Percentiles rank a stretch among this genome's conserved stretches.
Conservation (phyloP, 2,113 vertebrate species). For the Lophura nycthemera region DNA sequence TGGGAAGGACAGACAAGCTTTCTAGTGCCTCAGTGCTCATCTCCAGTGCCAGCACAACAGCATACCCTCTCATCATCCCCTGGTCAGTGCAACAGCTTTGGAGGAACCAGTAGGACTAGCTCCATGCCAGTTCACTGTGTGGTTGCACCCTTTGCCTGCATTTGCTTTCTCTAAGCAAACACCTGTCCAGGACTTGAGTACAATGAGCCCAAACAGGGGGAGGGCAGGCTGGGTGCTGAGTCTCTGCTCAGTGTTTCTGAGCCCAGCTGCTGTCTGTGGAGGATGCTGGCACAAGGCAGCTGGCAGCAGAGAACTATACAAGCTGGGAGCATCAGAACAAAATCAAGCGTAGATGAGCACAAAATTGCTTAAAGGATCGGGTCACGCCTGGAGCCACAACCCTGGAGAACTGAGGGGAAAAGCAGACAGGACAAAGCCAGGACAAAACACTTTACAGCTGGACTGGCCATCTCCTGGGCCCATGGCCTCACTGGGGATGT, state of each 20-base stretch:
- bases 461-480: background rate
- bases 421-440: background rate
- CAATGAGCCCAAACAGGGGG: background rate
- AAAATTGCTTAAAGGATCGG: background rate
- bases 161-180: background rate
- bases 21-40: background rate
- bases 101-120: background rate
- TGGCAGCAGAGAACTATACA: background rate
- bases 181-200: background rate
- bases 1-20: background rate
- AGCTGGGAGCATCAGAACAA: background rate
- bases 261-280: background rate
- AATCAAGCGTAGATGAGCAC: background rate
- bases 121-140: background rate
- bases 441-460: background rate
- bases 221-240: background rate
- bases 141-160: background rate
- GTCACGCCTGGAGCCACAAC: background rate
- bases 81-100: background rate
- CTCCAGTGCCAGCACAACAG: background rate
- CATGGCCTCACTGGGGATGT: fast-evolving
- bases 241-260: background rate
- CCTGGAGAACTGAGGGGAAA: background rate
- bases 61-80: background rate
- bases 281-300: background rate